Evolutionary conservation across 2,797 vertebrate genomes (phyloP).

Genomic region (Anomalospiza imberbis): DNA sequence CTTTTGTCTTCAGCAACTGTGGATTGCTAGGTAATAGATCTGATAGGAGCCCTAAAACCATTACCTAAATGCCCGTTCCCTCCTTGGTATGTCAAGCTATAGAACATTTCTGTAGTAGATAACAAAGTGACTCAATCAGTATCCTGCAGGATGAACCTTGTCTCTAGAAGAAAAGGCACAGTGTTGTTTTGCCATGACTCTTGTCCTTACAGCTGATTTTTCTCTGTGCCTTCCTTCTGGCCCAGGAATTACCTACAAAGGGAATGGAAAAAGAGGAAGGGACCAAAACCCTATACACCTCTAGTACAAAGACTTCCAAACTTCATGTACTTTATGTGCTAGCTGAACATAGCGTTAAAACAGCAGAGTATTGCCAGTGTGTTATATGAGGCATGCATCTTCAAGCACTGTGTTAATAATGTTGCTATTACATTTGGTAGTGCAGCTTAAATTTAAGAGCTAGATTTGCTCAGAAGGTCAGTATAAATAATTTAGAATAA

Average conservation of each 20-base stretch:
- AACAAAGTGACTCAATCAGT: background rate
- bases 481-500: conserved; percentile 20
- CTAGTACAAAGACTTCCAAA: background rate
- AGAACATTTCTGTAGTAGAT: background rate
- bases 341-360: background rate
- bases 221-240: background rate
- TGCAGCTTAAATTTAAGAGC: background rate
- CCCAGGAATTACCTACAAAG: background rate
- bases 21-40: background rate
- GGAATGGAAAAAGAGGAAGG: background rate
- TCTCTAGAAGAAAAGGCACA: background rate
- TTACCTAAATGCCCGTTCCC: background rate
- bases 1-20: background rate
- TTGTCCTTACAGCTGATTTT: background rate
- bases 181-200: background rate
- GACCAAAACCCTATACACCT: background rate
- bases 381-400: background rate
- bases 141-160: background rate
- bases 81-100: background rate
- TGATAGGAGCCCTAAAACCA: background rate
- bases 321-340: background rate
- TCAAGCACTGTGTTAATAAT: background rate
- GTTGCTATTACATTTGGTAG: background rate
- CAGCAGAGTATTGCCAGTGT: background rate
- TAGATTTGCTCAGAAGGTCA: conserved; percentile 9